Evolutionary conservation across 2,888 invertebrate species (phyloP).

Genomic region (Lithophane socia): DNA sequence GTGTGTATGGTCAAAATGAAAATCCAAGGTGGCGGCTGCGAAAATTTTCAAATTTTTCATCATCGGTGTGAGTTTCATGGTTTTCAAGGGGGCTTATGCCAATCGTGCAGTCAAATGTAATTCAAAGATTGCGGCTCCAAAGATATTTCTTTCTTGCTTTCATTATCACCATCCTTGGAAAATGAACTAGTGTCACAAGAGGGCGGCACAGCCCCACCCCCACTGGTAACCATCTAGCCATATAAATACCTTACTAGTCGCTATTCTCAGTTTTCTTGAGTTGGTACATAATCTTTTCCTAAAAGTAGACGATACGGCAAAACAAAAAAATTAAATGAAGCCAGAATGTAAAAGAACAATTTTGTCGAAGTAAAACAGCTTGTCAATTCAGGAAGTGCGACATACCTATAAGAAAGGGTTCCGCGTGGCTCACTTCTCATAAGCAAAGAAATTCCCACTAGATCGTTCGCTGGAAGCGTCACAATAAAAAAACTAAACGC

Average conservation of each 20-base stretch:
- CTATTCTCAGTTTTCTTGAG: not conserved
- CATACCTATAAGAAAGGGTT: not conserved
- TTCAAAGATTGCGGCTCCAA: no score
- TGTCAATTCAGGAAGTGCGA: conserved; percentile 2
- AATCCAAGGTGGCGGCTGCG: no score
- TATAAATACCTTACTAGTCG: no score
- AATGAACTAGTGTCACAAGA: not conserved
- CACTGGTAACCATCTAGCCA: not conserved
- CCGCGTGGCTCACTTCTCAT: not conserved
- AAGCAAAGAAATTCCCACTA: conserved; percentile 15
- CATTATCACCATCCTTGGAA: not conserved
- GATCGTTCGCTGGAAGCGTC: conserved; percentile 32
- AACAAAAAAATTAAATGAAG: no score
- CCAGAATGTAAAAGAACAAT: not conserved
- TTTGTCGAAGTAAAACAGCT: not conserved
- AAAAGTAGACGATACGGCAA: not conserved
- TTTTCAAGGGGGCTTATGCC: no score
- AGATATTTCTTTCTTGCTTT: not conserved
- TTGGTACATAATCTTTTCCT: not conserved
- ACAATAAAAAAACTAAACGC: conserved; percentile 55
- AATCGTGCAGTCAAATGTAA: no score
- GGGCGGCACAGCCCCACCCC: no score
- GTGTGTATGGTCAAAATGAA: no score
- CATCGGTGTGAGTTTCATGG: no score
- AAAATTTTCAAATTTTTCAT: no score